Conservation (phyloP, 1,140 invertebrate genomes). For the Euura saliciscinereae region DNA sequence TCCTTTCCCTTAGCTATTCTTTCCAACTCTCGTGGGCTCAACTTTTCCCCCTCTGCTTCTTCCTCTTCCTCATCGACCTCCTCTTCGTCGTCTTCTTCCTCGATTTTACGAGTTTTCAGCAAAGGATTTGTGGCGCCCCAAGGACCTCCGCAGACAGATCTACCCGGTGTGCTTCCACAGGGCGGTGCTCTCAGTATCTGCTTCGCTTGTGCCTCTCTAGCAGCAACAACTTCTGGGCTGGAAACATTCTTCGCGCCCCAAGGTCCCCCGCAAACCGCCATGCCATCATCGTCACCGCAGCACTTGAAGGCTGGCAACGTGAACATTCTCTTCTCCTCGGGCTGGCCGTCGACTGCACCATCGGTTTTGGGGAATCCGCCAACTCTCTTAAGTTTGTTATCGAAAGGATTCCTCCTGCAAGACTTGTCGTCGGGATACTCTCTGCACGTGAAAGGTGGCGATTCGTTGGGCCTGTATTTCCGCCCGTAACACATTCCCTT, state of each 20-base stretch:
- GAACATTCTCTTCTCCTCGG: constrained; percentile 27
- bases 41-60: constrained; percentile 16
- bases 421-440: constrained; percentile 33
- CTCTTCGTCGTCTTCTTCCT: constrained; percentile 16
- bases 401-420: constrained; percentile 33
- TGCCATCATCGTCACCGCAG: constrained; percentile 34
- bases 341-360: constrained; percentile 9
- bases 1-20: neutral
- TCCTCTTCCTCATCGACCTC: constrained; percentile 25
- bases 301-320: constrained; percentile 30
- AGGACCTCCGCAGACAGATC: constrained; percentile 30
- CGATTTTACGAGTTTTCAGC: neutral
- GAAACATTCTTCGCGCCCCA: constrained; percentile 29
- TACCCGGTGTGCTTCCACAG: constrained; percentile 30
- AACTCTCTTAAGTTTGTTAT: neutral
- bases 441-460: constrained; percentile 30
- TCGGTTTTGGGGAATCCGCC: neutral
- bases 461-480: constrained; percentile 32
- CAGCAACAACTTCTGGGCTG: constrained; percentile 25
- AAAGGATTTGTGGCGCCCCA: constrained; percentile 24
- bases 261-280: constrained; percentile 29
- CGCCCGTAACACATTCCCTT: constrained; percentile 36
- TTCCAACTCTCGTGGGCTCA: neutral
- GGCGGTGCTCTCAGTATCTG: constrained; percentile 31
- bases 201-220: constrained; percentile 25